Conservation (phyloP, 64 coral and sea anemone species). For the Hydrozoanthus tunicans region DNA sequence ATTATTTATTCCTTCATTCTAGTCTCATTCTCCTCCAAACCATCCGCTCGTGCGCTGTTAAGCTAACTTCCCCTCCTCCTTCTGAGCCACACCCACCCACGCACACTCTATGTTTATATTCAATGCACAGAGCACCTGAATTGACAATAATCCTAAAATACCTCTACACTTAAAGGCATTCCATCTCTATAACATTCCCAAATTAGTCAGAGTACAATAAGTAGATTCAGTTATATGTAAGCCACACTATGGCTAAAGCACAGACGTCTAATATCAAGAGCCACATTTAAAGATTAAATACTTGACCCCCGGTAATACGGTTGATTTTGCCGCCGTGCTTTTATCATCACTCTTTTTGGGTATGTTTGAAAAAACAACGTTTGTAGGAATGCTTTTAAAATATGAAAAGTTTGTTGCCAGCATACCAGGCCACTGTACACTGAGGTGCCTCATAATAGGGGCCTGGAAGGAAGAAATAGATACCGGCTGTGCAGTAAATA, state of each 20-base stretch:
- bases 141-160: neutral
- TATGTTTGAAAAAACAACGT: neutral
- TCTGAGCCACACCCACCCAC: neutral
- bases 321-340: neutral
- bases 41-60: too few species aligned
- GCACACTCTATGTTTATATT: neutral
- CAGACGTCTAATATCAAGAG: neutral
- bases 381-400: too few species aligned
- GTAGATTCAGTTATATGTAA: neutral
- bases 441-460: too few species aligned
- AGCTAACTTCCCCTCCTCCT: neutral
- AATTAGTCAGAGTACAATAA: constrained; percentile 9
- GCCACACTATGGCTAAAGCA: neutral
- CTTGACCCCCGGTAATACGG: neutral
- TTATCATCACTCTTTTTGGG: neutral
- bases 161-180: neutral
- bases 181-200: neutral
- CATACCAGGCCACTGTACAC: too few species aligned
- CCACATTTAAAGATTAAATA: neutral
- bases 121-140: neutral
- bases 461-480: too few species aligned
- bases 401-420: too few species aligned
- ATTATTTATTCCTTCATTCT: neutral
- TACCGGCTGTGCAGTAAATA: too few species aligned
- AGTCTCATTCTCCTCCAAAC: neutral